A percentile compares a stretch with the other conserved stretches of the same genome.
These are phyloP conservation scores for Platerodrilus igneus DNA, from an alignment of 2,888 invertebrate species.

Conservation along the genomic window DNA sequence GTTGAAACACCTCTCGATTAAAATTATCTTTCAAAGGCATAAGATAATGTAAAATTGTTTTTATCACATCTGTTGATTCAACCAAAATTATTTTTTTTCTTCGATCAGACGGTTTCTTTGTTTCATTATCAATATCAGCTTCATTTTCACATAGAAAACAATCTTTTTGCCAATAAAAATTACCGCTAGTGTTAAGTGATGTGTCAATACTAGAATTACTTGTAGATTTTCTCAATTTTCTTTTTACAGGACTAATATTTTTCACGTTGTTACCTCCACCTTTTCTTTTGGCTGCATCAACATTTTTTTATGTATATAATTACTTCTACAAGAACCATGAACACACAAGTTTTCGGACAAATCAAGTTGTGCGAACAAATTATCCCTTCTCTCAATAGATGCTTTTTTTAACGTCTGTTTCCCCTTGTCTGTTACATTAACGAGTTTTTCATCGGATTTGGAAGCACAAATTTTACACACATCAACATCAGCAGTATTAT, in stretches of 20 bases:
- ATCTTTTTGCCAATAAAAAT: constrained; percentile 1
- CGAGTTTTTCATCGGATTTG: neutral
- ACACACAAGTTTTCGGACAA: too few species aligned
- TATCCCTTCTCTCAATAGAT: neutral
- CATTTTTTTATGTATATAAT: too few species aligned
- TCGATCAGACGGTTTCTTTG: neutral
- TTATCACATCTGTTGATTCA: neutral
- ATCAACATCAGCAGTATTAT: neutral
- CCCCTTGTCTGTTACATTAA: neutral
- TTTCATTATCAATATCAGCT: constrained; percentile 1
- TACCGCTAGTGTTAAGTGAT: neutral
- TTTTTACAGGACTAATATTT: constrained; percentile 5
- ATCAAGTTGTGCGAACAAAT: too few species aligned
- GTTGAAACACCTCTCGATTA: neutral
- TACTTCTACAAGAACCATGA: too few species aligned
- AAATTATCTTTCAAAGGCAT: neutral
- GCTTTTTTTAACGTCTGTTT: neutral
- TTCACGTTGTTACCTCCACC: neutral
- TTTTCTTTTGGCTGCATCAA: neutral
- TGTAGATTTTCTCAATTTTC: neutral
- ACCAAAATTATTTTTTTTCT: neutral
- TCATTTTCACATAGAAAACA: constrained; percentile 1
- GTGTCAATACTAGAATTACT: neutral
- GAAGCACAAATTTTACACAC: constrained; percentile 1
- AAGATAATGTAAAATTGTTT: neutral